Percentiles rank a stretch among this genome's conserved stretches.
Evolutionary conservation across 2,113 vertebrate genomes (phyloP).

Genomic region (Epinephelus lanceolatus): DNA sequence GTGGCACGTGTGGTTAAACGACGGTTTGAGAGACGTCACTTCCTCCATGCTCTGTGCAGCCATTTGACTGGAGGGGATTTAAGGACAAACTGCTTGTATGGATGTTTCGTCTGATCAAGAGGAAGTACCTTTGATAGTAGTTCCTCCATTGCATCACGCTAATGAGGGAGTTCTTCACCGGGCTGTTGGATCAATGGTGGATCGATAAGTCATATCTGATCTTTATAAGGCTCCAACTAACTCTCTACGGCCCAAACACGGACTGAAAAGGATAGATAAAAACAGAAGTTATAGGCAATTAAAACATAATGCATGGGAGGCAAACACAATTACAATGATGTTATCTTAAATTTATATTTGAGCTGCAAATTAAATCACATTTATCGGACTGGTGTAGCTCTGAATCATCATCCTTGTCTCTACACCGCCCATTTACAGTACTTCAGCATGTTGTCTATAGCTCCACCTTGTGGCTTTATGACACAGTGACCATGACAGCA

Average conservation of each 20-base stretch:
- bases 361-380: background rate
- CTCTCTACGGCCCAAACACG: background rate
- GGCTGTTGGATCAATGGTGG: conserved; percentile 18
- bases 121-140: conserved; percentile 16
- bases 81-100: conserved; percentile 1
- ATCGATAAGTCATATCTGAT: conserved; percentile 7
- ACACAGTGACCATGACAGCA: background rate
- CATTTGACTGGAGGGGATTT: conserved; percentile 7
- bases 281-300: background rate
- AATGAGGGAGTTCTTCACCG: conserved; percentile 13
- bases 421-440: background rate
- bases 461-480: conserved; percentile 63
- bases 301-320: background rate
- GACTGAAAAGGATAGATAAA: background rate
- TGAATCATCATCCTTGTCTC: background rate
- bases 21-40: background rate
- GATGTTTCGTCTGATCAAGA: conserved; percentile 17
- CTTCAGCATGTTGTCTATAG: conserved; percentile 42
- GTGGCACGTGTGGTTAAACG: background rate
- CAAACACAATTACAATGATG: background rate
- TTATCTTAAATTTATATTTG: background rate
- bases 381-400: background rate
- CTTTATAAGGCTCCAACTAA: background rate
- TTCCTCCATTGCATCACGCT: background rate
- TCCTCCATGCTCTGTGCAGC: background rate